Evolutionary conservation across 2,797 vertebrate genomes (phyloP).

Genomic region (Falco concolor): DNA sequence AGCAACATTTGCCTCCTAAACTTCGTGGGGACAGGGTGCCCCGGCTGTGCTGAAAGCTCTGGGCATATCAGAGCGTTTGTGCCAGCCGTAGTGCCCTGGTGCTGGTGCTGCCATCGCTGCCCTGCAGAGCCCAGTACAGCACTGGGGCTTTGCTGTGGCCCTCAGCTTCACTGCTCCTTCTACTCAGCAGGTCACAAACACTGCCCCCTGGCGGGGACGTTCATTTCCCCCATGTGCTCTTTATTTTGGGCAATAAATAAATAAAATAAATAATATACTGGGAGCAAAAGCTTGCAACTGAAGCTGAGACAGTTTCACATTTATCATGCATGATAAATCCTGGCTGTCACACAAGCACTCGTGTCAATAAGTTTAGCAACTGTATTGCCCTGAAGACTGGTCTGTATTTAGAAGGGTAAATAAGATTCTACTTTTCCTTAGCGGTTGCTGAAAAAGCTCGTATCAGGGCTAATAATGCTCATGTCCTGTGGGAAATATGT

Average conservation of each 20-base stretch:
- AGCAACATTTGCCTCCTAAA: not conserved
- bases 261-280: not conserved
- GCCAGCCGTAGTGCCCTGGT: accelerated
- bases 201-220: accelerated
- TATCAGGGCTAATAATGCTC: slow-evolving; percentile 39
- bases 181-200: not conserved
- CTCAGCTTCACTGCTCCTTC: not conserved
- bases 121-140: not conserved
- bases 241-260: not conserved
- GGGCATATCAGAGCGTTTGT: not conserved
- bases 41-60: not conserved
- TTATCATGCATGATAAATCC: not conserved
- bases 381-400: not conserved
- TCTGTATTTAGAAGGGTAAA: not conserved
- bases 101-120: not conserved
- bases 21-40: not conserved
- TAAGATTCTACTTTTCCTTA: not conserved
- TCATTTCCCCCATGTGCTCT: not conserved
- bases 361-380: not conserved
- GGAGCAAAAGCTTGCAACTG: not conserved
- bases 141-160: not conserved
- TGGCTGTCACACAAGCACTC: not conserved
- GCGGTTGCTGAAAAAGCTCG: not conserved
- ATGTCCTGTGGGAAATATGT: slow-evolving; percentile 55
- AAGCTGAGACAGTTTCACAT: not conserved